A percentile compares a stretch with the other conserved stretches of the same genome.
Evolutionary conservation across 2,888 invertebrate species (phyloP).

Genomic region (Himalopsyche tibetana): DNA sequence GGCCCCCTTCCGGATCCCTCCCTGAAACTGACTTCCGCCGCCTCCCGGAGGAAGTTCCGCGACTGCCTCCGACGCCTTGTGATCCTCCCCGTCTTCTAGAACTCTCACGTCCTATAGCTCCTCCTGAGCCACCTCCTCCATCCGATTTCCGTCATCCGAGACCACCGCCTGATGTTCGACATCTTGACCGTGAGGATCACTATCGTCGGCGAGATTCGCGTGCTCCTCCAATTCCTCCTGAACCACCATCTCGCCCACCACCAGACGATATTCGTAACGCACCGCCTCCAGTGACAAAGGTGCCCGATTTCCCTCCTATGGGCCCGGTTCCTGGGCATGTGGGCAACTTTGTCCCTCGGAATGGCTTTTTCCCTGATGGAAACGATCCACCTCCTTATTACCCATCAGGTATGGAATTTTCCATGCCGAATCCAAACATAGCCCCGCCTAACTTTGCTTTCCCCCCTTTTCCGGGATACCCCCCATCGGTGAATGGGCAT

Average conservation of each 20-base stretch:
- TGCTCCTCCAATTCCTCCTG: slow-evolving; percentile 47
- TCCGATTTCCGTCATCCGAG: slow-evolving; percentile 45
- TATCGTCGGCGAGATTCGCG: slow-evolving; percentile 41
- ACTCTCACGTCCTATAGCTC: not conserved
- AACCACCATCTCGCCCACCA: slow-evolving; percentile 46
- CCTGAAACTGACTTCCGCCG: slow-evolving; percentile 67
- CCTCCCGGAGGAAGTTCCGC: slow-evolving; percentile 17
- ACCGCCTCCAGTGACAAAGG: slow-evolving; percentile 46
- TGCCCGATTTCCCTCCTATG: slow-evolving; percentile 54
- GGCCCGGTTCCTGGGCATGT: slow-evolving; percentile 8
- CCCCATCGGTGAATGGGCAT: slow-evolving; percentile 70
- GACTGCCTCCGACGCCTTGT: not conserved
- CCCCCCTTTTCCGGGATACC: slow-evolving; percentile 66
- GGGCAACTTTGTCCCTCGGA: slow-evolving; percentile 34
- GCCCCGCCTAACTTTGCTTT: slow-evolving; percentile 47
- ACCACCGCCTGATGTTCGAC: slow-evolving; percentile 49
- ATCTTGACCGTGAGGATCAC: slow-evolving; percentile 43
- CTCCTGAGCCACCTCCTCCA: slow-evolving; percentile 69
- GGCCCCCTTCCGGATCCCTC: slow-evolving; percentile 47
- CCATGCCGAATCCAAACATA: slow-evolving; percentile 38
- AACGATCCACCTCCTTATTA: slow-evolving; percentile 53
- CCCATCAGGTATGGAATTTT: slow-evolving; percentile 47
- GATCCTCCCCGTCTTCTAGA: not conserved
- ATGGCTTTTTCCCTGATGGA: slow-evolving; percentile 7
- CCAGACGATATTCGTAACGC: slow-evolving; percentile 37